A percentile compares a stretch with the other conserved stretches of the same genome.
These are phyloP conservation scores for Norana najaformis DNA, from an alignment of 2,888 invertebrate species.

Conservation along the genomic window DNA sequence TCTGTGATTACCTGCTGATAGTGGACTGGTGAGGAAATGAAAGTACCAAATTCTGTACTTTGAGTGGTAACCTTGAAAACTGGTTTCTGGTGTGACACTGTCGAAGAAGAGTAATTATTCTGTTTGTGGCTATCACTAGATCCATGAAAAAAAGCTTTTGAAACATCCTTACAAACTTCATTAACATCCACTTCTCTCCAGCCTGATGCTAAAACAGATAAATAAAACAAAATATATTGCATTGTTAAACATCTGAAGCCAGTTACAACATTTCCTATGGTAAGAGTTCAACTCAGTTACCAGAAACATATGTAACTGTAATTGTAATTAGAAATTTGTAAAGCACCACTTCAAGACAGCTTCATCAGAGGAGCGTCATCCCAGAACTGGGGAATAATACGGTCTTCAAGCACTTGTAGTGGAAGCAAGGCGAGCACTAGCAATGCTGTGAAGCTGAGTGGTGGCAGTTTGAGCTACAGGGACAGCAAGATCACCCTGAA, in stretches of 20 bases:
- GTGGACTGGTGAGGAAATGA: neutral
- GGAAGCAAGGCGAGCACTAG: no score
- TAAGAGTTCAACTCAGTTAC: neutral
- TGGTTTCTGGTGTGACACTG: neutral
- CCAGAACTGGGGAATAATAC: no score
- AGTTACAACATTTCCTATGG: no score
- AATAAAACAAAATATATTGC: neutral
- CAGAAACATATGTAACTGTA: no score
- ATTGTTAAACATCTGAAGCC: no score
- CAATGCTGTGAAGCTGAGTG: no score
- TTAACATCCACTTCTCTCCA: constrained; percentile 3
- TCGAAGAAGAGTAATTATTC: neutral
- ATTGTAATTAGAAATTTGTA: no score
- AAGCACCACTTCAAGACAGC: no score
- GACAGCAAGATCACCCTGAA: no score
- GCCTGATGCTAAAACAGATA: neutral
- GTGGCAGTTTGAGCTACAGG: no score
- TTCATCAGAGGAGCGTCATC: no score
- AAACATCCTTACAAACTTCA: neutral
- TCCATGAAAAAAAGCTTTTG: neutral
- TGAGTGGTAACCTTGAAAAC: neutral
- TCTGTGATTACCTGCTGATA: neutral
- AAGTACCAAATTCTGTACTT: neutral
- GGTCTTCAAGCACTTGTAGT: no score
- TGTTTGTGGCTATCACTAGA: neutral